Conservation (phyloP, 2,888 invertebrate genomes). For the Brachynemurus nebulosus region DNA sequence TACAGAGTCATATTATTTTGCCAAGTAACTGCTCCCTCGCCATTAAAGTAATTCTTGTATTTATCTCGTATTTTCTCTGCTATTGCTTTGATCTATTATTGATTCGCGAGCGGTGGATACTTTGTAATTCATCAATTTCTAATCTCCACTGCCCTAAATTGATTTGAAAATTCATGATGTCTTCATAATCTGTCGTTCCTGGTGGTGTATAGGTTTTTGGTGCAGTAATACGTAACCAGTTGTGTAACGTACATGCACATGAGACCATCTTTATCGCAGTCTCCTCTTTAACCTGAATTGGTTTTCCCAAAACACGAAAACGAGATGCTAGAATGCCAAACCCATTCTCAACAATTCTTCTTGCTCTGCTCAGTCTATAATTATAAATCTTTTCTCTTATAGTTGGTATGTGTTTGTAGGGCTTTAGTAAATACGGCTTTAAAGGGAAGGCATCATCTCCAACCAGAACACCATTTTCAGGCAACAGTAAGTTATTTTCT, state of each 20-base stretch:
- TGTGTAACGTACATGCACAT: background rate
- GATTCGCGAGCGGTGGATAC: constrained; percentile 12
- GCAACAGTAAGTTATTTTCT: too few species aligned
- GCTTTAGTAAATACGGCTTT: constrained; percentile 8
- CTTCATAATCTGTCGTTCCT: constrained; percentile 9
- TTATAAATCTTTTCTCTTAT: background rate
- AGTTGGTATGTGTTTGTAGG: constrained; percentile 4
- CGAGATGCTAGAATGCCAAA: constrained; percentile 9
- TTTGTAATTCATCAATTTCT: constrained; percentile 14
- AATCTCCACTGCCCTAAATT: constrained; percentile 15
- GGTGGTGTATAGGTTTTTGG: constrained; percentile 6
- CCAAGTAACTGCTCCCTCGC: constrained; percentile 5
- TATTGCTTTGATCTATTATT: constrained; percentile 9
- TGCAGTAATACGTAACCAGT: constrained; percentile 4
- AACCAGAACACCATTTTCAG: too few species aligned
- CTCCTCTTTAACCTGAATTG: constrained; percentile 8
- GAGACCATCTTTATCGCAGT: constrained; percentile 7
- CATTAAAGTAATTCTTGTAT: constrained; percentile 8
- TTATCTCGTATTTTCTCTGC: constrained; percentile 8
- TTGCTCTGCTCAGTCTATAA: background rate
- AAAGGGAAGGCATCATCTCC: too few species aligned
- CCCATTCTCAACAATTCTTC: constrained; percentile 7
- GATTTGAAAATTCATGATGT: constrained; percentile 12
- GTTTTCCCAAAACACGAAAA: constrained; percentile 8
- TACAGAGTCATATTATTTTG: constrained; percentile 3